Percentiles rank a stretch among this genome's conserved stretches.
Evolutionary conservation across 2,113 vertebrate species (phyloP).

Genomic region (Pycnonotus jocosus): DNA sequence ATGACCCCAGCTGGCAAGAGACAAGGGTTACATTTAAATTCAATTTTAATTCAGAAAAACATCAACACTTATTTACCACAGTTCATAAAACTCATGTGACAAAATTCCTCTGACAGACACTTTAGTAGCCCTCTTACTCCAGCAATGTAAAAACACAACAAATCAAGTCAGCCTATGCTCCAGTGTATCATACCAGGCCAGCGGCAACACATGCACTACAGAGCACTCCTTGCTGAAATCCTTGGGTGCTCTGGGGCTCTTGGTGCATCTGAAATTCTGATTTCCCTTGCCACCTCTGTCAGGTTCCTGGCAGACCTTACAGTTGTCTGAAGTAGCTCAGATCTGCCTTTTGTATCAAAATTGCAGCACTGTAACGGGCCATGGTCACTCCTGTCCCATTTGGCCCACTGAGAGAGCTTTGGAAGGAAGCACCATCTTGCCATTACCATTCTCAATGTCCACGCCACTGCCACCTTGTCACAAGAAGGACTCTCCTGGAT

Average conservation of each 20-base stretch:
- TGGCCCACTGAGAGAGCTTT: neutral
- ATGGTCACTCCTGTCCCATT: neutral
- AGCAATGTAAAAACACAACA: neutral
- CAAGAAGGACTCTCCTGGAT: neutral
- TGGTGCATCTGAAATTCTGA: neutral
- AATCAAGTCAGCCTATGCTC: neutral
- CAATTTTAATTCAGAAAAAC: slow-evolving; percentile 39
- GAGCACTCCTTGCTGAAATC: neutral
- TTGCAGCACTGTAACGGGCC: neutral
- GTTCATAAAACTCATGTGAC: slow-evolving; percentile 9
- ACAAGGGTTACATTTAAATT: slow-evolving; percentile 14
- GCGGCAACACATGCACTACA: neutral
- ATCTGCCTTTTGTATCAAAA: neutral
- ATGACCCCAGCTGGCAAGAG: slow-evolving; percentile 8
- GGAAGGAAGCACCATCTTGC: neutral
- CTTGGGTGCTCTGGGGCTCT: neutral
- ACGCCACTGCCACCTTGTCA: neutral
- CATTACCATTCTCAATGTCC: neutral
- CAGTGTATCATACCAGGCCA: neutral
- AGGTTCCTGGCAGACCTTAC: neutral
- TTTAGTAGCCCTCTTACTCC: neutral
- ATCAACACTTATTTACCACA: slow-evolving; percentile 46
- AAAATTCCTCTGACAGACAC: neutral
- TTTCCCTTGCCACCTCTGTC: neutral
- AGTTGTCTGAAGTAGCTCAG: neutral